Evolutionary conservation across 2,113 vertebrate genomes (phyloP), one percentile per base, ranked within the genome.

Genomic region (Labeo rohita): DNA sequence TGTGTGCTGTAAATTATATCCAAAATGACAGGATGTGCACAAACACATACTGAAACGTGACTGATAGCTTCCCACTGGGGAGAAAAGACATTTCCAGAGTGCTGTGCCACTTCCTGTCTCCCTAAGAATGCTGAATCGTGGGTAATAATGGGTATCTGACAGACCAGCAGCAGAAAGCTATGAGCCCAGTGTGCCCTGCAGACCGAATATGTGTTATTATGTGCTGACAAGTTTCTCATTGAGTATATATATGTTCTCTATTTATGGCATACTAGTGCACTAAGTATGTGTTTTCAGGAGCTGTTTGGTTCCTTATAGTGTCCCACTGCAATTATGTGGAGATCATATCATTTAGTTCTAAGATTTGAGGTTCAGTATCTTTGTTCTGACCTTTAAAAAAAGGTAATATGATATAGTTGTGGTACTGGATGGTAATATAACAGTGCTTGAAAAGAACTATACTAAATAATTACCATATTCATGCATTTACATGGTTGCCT

Each of bases 41-140:
- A 50, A 86, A 21, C 54, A 73, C 54, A 47, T 50, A 68, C 23
- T 56, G 50, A 63, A 86, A 70, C 65, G 11, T 83, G 80, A 70
- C 13, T 34, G 80, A 70, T 83, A 21, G 65, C 28, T 54, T 83
- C 65, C n/a, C 63, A 82, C 13, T 49, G 45, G 65, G 28, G 28
- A 13, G 45, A 34, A 23, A 56, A 23, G 6, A 45, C 16, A 2
- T 15, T 4, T 82, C n/a, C 23, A 34, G n/a, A 50, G 12, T 34
- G 9, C 18, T 47, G 79, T 83, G 80, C 45, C 84, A 85, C 84
- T 85, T 88, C 87, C 87, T 85, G 75, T 39, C 56, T 80, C 43
- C 49, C 6, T 72, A 36, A 73, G 86, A 21, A 49, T 73, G 75
- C 75, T 77, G 83, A 68, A 73, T 34, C 9, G 34, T 76, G 59